phyloP scores from a whole-genome alignment of 2,888 invertebrate genomes.

The Hydrotaea cyrtoneurina region DNA sequence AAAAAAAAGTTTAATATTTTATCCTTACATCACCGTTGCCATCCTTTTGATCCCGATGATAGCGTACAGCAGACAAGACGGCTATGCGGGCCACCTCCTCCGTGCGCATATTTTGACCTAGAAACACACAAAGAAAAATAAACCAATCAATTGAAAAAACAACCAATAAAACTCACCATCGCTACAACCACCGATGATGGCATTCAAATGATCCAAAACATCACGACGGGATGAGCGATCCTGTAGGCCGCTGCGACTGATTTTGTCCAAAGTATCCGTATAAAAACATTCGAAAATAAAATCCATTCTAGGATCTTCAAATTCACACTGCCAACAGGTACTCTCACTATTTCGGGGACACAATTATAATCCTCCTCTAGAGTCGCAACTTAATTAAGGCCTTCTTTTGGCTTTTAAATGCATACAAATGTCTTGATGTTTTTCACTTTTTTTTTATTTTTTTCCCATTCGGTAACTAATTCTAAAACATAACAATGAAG shows the following conservation, averaged over 20 bases:
- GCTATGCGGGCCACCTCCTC: conserved; percentile 79
- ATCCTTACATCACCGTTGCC: conserved; percentile 76
- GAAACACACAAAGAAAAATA: conserved; percentile 33
- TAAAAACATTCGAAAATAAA: conserved; percentile 90
- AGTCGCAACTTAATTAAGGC: background rate
- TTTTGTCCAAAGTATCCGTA: conserved; percentile 86
- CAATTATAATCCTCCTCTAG: background rate
- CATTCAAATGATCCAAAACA: conserved; percentile 89
- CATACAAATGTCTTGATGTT: background rate
- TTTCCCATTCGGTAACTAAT: conserved; percentile 14
- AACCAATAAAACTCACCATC: conserved; percentile 75
- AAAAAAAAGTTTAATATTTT: background rate
- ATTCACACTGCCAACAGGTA: background rate
- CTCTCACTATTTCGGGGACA: background rate
- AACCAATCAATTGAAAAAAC: background rate
- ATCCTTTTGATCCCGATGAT: conserved; percentile 77
- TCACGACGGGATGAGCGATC: conserved; percentile 87
- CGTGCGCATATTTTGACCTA: conserved; percentile 78
- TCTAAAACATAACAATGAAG: conserved; percentile 18
- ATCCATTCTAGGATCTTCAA: conserved; percentile 84
- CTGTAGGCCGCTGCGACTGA: conserved; percentile 88
- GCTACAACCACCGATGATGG: conserved; percentile 88
- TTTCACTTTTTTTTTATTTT: background rate
- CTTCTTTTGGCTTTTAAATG: background rate
- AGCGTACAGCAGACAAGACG: conserved; percentile 78